A percentile compares a stretch with the other conserved stretches of the same genome.
These are phyloP conservation scores for Gobiocypris rarus DNA, from an alignment of 2,113 vertebrate species.

Conservation along the genomic window DNA sequence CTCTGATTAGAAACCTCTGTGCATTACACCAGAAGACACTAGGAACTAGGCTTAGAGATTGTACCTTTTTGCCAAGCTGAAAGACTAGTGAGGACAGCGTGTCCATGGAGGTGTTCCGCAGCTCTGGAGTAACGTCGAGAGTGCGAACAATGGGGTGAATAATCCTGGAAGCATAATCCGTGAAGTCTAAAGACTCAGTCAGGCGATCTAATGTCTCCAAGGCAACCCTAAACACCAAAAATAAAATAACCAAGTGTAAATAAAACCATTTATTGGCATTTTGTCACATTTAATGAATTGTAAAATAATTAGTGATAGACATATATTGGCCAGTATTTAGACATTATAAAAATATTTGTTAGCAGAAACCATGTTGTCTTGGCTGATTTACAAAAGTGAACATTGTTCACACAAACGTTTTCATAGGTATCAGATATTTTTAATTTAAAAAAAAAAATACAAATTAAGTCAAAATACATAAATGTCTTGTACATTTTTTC, in stretches of 20 bases:
- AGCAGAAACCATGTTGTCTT: too few species aligned
- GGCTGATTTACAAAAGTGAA: too few species aligned
- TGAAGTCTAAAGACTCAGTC: slow-evolving; percentile 97
- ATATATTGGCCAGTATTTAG: neutral
- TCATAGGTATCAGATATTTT: too few species aligned
- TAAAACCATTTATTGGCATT: neutral
- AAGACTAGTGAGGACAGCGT: slow-evolving; percentile 95
- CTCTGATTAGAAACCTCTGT: slow-evolving; percentile 31
- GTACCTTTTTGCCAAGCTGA: slow-evolving; percentile 97
- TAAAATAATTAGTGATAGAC: neutral
- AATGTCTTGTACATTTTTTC: too few species aligned
- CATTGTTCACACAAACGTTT: too few species aligned
- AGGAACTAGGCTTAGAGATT: neutral
- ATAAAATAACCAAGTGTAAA: slow-evolving; percentile 35
- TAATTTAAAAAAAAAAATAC: too few species aligned
- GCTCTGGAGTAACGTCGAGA: slow-evolving; percentile 90
- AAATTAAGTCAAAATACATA: too few species aligned
- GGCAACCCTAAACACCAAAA: slow-evolving; percentile 81
- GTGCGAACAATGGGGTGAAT: slow-evolving; percentile 96
- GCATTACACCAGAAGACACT: slow-evolving; percentile 13
- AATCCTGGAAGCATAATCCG: slow-evolving; percentile 95
- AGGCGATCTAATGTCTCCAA: slow-evolving; percentile 94
- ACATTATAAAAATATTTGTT: too few species aligned
- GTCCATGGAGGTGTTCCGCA: slow-evolving; percentile 93
- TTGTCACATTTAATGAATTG: too few species aligned